Percentiles rank a stretch among this genome's conserved stretches.
These are phyloP conservation scores for Heliornis fulica DNA, from an alignment of 2,113 vertebrate species.

Conservation along the genomic window DNA sequence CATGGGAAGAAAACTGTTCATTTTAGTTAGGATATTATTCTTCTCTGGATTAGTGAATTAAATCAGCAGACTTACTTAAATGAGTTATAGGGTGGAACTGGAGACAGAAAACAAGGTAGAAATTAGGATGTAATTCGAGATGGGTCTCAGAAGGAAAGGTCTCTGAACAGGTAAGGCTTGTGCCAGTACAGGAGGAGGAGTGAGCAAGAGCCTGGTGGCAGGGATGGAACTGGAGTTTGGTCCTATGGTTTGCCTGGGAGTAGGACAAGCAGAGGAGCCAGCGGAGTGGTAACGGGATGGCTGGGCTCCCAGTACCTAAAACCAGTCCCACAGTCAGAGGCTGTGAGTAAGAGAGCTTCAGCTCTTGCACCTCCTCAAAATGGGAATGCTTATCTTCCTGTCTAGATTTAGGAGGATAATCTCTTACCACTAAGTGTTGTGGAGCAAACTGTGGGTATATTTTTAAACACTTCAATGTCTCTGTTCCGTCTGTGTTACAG, in stretches of 20 bases:
- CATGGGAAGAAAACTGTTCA: neutral
- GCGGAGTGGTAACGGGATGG: neutral
- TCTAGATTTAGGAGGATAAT: slow-evolving; percentile 3
- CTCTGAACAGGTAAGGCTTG: neutral
- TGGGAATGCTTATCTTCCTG: neutral
- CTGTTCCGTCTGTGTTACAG: neutral
- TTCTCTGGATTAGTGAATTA: neutral
- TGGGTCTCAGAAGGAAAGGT: neutral
- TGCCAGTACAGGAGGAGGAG: neutral
- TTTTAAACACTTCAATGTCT: neutral
- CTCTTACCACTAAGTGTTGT: slow-evolving; percentile 9
- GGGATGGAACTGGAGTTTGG: neutral
- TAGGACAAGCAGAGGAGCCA: neutral
- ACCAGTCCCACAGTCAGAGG: neutral
- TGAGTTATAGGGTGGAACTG: neutral
- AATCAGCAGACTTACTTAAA: neutral
- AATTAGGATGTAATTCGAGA: neutral
- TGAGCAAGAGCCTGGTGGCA: neutral
- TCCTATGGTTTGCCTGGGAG: neutral
- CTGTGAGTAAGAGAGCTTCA: neutral
- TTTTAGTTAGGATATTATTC: neutral
- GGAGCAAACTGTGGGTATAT: neutral
- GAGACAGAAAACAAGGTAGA: neutral
- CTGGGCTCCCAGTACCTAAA: neutral
- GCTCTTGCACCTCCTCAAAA: neutral